phyloP scores from a whole-genome alignment of 2,888 invertebrate genomes.

The Tiliacea aurago region DNA sequence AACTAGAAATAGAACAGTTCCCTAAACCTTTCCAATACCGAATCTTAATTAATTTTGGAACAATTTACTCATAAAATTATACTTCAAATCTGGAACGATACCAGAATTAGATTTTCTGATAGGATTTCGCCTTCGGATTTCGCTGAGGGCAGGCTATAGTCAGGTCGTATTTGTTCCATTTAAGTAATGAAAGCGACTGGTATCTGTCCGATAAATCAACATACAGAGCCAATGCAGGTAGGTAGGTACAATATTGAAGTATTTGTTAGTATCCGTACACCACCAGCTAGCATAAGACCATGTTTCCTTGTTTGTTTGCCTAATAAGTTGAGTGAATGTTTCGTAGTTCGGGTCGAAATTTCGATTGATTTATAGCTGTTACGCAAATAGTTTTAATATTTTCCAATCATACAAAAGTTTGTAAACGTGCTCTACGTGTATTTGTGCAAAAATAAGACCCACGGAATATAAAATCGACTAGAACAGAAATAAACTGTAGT shows the following conservation, averaged over 20 bases:
- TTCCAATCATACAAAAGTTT: slow-evolving; percentile 16
- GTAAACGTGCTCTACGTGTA: not conserved
- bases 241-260: slow-evolving; percentile 52
- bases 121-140: slow-evolving; percentile 45
- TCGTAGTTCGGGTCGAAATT: slow-evolving; percentile 30
- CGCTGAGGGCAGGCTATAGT: slow-evolving; percentile 16
- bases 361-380: slow-evolving; percentile 52
- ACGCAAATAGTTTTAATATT: slow-evolving; percentile 42
- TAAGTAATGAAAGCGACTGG: slow-evolving; percentile 63
- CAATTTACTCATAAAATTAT: slow-evolving; percentile 47
- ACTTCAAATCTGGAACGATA: slow-evolving; percentile 44
- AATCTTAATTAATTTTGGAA: slow-evolving; percentile 39
- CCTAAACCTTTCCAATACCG: not conserved
- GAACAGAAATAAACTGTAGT: not conserved
- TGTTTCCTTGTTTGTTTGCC: slow-evolving; percentile 58
- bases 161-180: slow-evolving; percentile 64
- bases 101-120: slow-evolving; percentile 39
- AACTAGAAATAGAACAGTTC: slow-evolving; percentile 37
- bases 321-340: slow-evolving; percentile 56
- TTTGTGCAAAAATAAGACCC: slow-evolving; percentile 13
- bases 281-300: slow-evolving; percentile 5
- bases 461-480: not conserved
- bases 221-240: slow-evolving; percentile 35
- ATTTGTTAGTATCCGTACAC: slow-evolving; percentile 34
- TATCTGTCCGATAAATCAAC: slow-evolving; percentile 68